Conservation (phyloP, 2,797 vertebrate species). For the Babyrousa celebensis region DNA sequence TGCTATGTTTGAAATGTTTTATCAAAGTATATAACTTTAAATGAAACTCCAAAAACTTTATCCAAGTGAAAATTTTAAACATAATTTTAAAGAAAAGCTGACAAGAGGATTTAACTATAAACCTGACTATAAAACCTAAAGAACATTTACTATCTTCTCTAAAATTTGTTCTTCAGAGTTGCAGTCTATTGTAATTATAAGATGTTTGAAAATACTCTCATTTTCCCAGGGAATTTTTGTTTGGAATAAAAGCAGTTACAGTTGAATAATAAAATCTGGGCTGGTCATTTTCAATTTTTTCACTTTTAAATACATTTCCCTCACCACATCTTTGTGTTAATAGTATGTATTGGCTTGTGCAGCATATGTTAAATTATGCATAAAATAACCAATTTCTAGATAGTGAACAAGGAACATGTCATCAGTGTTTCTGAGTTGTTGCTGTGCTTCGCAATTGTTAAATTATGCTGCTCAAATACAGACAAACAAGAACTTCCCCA, state of each 20-base stretch:
- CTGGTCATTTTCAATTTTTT: not conserved
- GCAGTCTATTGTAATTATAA: not conserved
- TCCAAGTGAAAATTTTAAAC: not conserved
- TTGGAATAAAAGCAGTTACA: no score
- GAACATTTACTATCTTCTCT: not conserved
- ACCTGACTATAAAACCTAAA: not conserved
- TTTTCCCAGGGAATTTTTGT: not conserved
- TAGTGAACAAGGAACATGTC: not conserved
- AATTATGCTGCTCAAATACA: not conserved
- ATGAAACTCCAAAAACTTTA: not conserved
- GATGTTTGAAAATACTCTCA: not conserved
- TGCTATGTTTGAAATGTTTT: not conserved
- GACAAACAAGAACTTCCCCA: not conserved
- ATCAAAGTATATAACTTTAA: not conserved
- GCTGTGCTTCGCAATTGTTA: not conserved
- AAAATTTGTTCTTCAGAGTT: not conserved
- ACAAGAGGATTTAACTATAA: not conserved
- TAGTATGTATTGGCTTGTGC: conserved; percentile 74
- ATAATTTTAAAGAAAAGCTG: not conserved
- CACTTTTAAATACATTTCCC: conserved; percentile 56
- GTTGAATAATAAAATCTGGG: not conserved
- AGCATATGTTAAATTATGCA: conserved; percentile 83
- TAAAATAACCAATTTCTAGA: conserved; percentile 80
- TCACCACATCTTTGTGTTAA: conserved; percentile 65
- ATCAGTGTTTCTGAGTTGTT: conserved; percentile 10